Conservation (phyloP, 2,113 vertebrate genomes). For the Ancistrus triradiatus region DNA sequence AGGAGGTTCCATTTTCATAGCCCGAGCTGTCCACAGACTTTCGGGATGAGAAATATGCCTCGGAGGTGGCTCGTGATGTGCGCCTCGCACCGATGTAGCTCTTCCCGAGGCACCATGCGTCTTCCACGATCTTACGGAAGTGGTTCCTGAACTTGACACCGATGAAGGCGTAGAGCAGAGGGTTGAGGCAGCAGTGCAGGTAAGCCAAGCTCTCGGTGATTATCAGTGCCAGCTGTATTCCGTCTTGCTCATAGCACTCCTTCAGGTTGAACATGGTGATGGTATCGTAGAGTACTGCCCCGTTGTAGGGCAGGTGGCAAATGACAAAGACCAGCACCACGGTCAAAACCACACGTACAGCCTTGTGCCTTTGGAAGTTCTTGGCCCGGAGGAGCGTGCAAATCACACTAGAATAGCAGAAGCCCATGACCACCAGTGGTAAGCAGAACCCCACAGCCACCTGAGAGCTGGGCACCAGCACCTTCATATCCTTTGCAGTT, state of each 20-base stretch:
- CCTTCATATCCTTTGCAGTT: slow-evolving; percentile 56
- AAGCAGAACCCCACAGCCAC: slow-evolving; percentile 79
- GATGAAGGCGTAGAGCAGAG: slow-evolving; percentile 86
- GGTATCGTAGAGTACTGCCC: slow-evolving; percentile 65
- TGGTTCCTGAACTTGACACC: slow-evolving; percentile 86
- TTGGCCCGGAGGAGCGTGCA: slow-evolving; percentile 72
- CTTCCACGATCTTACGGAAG: slow-evolving; percentile 76
- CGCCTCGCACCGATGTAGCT: slow-evolving; percentile 49
- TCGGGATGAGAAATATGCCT: slow-evolving; percentile 23
- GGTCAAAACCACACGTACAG: slow-evolving; percentile 78
- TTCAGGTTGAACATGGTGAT: slow-evolving; percentile 41
- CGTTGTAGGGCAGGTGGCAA: slow-evolving; percentile 85
- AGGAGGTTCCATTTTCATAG: slow-evolving; percentile 34
- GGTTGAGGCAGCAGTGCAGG: slow-evolving; percentile 89
- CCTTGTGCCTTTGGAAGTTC: slow-evolving; percentile 83
- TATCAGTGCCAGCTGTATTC: slow-evolving; percentile 37
- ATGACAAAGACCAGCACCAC: slow-evolving; percentile 80
- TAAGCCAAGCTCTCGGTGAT: slow-evolving; percentile 78
- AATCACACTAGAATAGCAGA: slow-evolving; percentile 80
- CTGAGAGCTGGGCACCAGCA: slow-evolving; percentile 68
- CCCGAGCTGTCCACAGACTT: slow-evolving; percentile 23
- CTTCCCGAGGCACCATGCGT: slow-evolving; percentile 72
- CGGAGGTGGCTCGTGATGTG: slow-evolving; percentile 29
- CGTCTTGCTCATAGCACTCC: slow-evolving; percentile 44
- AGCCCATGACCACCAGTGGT: slow-evolving; percentile 78